Evolutionary conservation across 2,113 vertebrate species (phyloP).

Genomic region (Polypterus senegalus): DNA sequence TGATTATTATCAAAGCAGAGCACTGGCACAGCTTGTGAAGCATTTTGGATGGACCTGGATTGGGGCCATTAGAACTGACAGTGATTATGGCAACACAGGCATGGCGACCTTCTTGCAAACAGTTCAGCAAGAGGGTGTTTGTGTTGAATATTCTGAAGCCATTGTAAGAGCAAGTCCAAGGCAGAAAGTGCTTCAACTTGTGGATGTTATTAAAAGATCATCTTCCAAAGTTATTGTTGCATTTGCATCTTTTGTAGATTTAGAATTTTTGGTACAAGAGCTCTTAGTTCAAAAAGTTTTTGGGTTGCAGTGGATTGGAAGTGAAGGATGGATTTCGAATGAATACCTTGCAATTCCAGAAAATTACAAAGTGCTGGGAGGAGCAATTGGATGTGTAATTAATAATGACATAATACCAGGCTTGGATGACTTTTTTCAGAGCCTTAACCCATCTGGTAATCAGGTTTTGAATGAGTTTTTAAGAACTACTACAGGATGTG

Average conservation of each 20-base stretch:
- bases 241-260: conserved; percentile 43
- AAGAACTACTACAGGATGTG: conserved; percentile 30
- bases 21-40: conserved; percentile 47
- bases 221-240: conserved; percentile 45
- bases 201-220: conserved; percentile 34
- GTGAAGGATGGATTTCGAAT: conserved; percentile 54
- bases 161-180: conserved; percentile 38
- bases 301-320: conserved; percentile 51
- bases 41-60: conserved; percentile 58
- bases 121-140: conserved; percentile 39
- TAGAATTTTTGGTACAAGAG: conserved; percentile 45
- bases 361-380: conserved; percentile 23
- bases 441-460: conserved; percentile 27
- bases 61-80: conserved; percentile 48
- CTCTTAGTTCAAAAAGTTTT: conserved; percentile 45
- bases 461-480: conserved; percentile 24
- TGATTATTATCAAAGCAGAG: conserved; percentile 53
- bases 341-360: conserved; percentile 30
- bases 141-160: conserved; percentile 50
- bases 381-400: conserved; percentile 38
- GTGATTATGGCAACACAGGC: conserved; percentile 54
- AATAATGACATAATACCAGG: conserved; percentile 25
- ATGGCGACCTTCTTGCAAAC: conserved; percentile 47
- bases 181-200: conserved; percentile 34
- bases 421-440: conserved; percentile 30